Evolutionary conservation across 1,140 invertebrate species (phyloP), one percentile per base, ranked within the genome.

Genomic region (Lepidurus packardi): DNA sequence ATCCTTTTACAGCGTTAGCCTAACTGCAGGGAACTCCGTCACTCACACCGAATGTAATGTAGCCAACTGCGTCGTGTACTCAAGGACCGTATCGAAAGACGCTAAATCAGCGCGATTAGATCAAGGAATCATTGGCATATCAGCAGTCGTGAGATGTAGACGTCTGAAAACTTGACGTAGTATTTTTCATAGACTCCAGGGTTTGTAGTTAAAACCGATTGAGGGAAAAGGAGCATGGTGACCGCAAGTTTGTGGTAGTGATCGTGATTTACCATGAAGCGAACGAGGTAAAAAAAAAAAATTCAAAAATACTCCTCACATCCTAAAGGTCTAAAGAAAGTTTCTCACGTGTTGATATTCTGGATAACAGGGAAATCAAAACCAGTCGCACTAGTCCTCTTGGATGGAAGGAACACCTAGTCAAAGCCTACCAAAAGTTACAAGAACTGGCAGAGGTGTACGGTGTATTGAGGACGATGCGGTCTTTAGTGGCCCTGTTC

Each of bases 21-120:
- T 13, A 4, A 10, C 45, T 16, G 16, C 45, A 16, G 10, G 45
- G 53, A 65, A 65, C 53, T 65, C 8, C 53, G n/a, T 21, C 16
- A 21, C 7, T 65, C 21, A n/a, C 45, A 4, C 5, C 9, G 16
- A 9, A 21, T 7, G 13, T 7, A 16, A 65, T 65, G 13, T n/a
- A 65, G 21, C 16, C 16, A 65, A 65, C 53, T 65, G 21, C 53
- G 53, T 21, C 53, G 1, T 0, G 53, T n/a, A 65, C 16, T 10
- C 21, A 1, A n/a, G 16, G 21, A 7, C 6, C 53, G 21, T 65
- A 65, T 65, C 53, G 53, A 65, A 9, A 65, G 8, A 13, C 16
- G 53, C 53, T 65, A 65, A 65, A 65, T 65, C 53, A 65, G 53
- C 53, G 53, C 53, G 53, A 65, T 65, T 65, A 65, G 53, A 65